phyloP scores from a whole-genome alignment of 1,140 invertebrate genomes.

The Apolygus lucorum region DNA sequence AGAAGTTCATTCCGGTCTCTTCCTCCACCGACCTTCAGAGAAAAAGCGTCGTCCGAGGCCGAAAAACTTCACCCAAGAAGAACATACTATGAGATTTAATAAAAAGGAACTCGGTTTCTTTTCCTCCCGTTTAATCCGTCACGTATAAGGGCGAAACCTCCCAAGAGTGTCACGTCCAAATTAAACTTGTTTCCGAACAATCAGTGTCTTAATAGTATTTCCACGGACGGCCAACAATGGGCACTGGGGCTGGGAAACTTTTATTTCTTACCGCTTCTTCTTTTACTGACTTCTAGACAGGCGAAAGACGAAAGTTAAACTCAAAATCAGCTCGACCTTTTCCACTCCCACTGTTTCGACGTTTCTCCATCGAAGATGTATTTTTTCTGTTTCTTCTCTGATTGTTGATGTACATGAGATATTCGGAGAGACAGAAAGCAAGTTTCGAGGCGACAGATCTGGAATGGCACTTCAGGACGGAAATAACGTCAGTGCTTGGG shows the following conservation, averaged over 20 bases:
- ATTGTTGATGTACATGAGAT: no score
- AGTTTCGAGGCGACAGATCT: no score
- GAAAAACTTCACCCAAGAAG: neutral
- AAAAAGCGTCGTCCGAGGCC: no score
- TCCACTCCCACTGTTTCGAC: neutral
- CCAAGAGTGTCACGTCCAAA: constrained; percentile 1
- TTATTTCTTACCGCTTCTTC: neutral
- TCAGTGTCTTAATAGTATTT: constrained; percentile 5
- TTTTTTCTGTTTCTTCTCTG: no score
- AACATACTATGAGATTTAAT: constrained; percentile 5
- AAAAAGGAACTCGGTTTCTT: neutral
- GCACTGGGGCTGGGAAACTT: neutral
- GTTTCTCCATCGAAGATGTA: no score
- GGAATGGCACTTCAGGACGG: no score
- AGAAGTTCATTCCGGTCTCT: no score
- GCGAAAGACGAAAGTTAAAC: neutral
- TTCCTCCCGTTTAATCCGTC: neutral
- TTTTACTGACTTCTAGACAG: neutral
- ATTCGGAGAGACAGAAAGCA: no score
- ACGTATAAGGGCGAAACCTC: neutral
- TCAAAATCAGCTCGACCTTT: neutral
- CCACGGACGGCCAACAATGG: constrained; percentile 5
- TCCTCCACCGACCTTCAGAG: no score
- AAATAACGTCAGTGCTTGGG: no score
- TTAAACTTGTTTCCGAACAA: constrained; percentile 13